Percentiles rank a stretch among this genome's conserved stretches.
phyloP scores from a whole-genome alignment of 2,113 vertebrate species.

The Rhadina sibilatrix region DNA sequence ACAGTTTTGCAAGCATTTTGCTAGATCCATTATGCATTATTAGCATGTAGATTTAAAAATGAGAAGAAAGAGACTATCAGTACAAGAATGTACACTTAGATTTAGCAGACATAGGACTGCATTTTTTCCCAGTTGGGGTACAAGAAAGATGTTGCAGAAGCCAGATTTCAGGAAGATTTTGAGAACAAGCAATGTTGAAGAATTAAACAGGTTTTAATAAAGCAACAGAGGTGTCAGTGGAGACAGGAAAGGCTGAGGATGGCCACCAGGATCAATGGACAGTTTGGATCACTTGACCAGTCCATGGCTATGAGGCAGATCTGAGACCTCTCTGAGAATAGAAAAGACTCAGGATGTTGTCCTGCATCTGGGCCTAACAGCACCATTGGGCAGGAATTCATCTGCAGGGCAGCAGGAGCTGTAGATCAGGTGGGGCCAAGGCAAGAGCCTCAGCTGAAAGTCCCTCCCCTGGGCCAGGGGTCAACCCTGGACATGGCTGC shows the following conservation, averaged over 20 bases:
- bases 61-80: neutral
- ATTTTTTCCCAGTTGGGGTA: rapidly evolving
- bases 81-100: neutral
- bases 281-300: neutral
- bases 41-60: neutral
- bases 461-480: neutral
- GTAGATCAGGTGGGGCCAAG: neutral
- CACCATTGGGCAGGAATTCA: neutral
- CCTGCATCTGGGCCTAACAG: neutral
- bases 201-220: neutral
- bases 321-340: neutral
- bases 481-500: neutral
- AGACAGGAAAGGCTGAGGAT: neutral
- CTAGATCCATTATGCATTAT: neutral
- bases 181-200: neutral
- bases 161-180: neutral
- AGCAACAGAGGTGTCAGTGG: neutral
- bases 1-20: neutral
- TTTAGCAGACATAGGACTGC: neutral
- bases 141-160: neutral
- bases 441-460: neutral
- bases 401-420: neutral
- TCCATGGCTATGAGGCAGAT: neutral
- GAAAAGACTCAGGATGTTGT: neutral
- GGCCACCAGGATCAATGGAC: neutral